Evolutionary conservation across 1,140 invertebrate genomes (phyloP).

Genomic region (Drosophila nasuta): DNA sequence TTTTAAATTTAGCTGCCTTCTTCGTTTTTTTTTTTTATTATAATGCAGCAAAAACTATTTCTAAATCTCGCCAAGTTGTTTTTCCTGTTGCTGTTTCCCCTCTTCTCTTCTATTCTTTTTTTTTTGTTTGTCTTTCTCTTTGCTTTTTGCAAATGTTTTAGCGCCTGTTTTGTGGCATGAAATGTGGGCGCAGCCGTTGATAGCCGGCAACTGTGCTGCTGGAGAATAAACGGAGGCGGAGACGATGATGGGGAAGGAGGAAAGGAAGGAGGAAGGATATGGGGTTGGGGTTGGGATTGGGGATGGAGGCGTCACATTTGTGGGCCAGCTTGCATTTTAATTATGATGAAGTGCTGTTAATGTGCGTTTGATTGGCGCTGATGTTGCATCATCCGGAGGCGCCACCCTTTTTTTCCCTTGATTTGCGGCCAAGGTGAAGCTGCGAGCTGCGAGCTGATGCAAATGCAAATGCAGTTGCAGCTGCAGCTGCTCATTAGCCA

Average conservation of each 20-base stretch:
- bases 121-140: neutral
- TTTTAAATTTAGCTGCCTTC: constrained; percentile 67
- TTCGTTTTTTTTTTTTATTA: constrained; percentile 5
- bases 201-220: constrained; percentile 5
- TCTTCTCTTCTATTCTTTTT: neutral
- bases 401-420: neutral
- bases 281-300: neutral
- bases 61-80: constrained; percentile 23
- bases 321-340: constrained; percentile 39
- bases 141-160: constrained; percentile 28
- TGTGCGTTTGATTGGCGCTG: constrained; percentile 37
- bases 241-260: neutral
- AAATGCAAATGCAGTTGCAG: too few species aligned
- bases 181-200: constrained; percentile 28
- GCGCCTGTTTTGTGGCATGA: constrained; percentile 26
- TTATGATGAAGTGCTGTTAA: constrained; percentile 49
- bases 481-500: neutral
- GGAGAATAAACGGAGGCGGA: neutral
- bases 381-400: constrained; percentile 9
- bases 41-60: constrained; percentile 35
- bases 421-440: constrained; percentile 13
- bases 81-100: constrained; percentile 9
- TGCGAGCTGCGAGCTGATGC: neutral
- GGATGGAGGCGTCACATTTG: neutral
- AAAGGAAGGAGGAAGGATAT: neutral